Evolutionary conservation across 1,140 invertebrate species (phyloP).

Genomic region (Musca vetustissima): DNA sequence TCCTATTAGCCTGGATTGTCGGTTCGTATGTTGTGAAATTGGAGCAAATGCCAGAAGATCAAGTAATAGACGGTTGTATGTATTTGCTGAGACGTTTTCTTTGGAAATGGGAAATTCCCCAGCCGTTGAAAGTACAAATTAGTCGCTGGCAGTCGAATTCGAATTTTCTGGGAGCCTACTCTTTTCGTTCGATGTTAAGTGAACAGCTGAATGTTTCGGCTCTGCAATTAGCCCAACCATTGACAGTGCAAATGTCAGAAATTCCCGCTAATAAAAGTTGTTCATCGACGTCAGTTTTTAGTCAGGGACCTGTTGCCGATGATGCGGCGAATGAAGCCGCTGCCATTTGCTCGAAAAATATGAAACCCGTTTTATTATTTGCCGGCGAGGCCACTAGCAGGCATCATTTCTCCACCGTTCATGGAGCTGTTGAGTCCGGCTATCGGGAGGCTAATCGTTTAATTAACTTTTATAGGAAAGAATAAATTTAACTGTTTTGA

Average conservation of each 20-base stretch:
- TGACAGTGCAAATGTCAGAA: neutral
- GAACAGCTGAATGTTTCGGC: slow-evolving; percentile 8
- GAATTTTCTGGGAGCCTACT: slow-evolving; percentile 69
- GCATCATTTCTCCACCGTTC: slow-evolving; percentile 72
- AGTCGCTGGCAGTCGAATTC: slow-evolving; percentile 66
- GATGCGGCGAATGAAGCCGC: no score
- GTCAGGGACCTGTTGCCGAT: no score
- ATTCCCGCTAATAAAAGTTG: no score
- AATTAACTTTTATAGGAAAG: slow-evolving; percentile 10
- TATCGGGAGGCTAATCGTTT: slow-evolving; percentile 69
- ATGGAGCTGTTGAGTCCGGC: slow-evolving; percentile 78
- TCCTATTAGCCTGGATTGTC: slow-evolving; percentile 65
- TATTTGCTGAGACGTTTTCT: slow-evolving; percentile 53
- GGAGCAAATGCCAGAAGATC: slow-evolving; percentile 57
- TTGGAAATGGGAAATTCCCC: slow-evolving; percentile 28
- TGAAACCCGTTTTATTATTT: slow-evolving; percentile 59
- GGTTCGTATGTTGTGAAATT: slow-evolving; percentile 59
- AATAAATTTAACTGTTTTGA: no score
- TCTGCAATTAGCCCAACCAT: slow-evolving; percentile 4
- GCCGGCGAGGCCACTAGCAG: slow-evolving; percentile 72
- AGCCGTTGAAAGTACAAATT: slow-evolving; percentile 37
- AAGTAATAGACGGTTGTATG: slow-evolving; percentile 54
- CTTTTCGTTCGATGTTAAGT: slow-evolving; percentile 62
- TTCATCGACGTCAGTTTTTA: no score
- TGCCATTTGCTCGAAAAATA: no score